Base-by-base conservation (phyloP, 2,888 invertebrate genomes). In the Idaea biselata region DNA sequence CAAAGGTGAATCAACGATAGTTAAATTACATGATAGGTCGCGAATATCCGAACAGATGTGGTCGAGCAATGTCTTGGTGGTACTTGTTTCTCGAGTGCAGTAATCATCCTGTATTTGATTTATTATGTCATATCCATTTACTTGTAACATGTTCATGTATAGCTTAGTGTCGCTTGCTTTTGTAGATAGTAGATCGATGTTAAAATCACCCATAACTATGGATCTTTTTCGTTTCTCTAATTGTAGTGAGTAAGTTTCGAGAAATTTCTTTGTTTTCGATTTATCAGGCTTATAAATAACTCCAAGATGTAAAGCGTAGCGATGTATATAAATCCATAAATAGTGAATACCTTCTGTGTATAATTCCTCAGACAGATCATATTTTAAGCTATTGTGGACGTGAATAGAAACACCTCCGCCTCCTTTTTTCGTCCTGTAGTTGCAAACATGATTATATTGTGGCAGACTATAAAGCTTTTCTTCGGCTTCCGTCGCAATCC, bases 41-140 rank as follows among this genome's bases (percentile, higher is more conserved):
- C 18, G 60, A 31, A 70, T 16, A 16, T 68, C 69, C n/a, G 68
- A 60, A 25, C 60, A 63, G 0, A 70, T 55, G 31, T 72, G 70
- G 53, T 72, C 70, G 59, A 70, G 25, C 16, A 70, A 56, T 6
- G 68, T 58, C n/a, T 66, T 63, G 33, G 59, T 61, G 11, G 54
- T 62, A 6, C 25, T 25, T 0, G 65, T 69, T 57, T 67, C 62
- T 6, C 69, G 64, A 0, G 72, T 72, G 32, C 69, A 64, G 58
- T 62, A 65, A 17, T 60, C 25, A 31, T 32, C 17, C 16, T 64
- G 53, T 1, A 68, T 60, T 60, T 67, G 68, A 53, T 70, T 70
- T 14, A 70, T 6, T 8, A 67, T 55, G 55, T 16, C 54, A 54
- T 60, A 65, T 7, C 67, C 65, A 17, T 17, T 57, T 59, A 63